Percentiles rank a stretch among this genome's conserved stretches.
phyloP scores from a whole-genome alignment of 2,113 vertebrate species.

The Galemys pyrenaicus region DNA sequence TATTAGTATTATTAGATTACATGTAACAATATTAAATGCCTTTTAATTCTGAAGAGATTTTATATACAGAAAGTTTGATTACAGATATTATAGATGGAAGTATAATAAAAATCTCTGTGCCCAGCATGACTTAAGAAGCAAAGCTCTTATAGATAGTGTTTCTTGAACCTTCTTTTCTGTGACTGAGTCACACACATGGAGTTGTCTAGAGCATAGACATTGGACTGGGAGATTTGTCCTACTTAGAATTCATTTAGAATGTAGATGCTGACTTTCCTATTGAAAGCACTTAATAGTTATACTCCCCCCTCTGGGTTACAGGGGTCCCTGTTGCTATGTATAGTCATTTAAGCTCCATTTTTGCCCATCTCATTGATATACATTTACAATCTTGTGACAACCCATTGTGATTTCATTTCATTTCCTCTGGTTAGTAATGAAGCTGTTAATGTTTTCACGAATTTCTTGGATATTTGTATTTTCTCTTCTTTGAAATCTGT shows the following conservation, averaged over 20 bases:
- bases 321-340: background rate
- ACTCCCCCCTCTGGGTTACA: background rate
- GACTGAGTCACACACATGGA: background rate
- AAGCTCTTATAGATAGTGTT: background rate
- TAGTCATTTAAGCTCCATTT: background rate
- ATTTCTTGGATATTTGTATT: background rate
- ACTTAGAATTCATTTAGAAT: too few relatives aligned
- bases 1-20: background rate
- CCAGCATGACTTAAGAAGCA: background rate
- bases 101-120: background rate
- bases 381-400: background rate
- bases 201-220: background rate
- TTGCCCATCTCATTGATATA: background rate
- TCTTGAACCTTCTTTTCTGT: background rate
- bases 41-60: background rate
- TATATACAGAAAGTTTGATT: background rate
- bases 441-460: background rate
- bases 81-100: background rate
- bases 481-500: background rate
- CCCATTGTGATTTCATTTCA: background rate
- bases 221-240: too few relatives aligned
- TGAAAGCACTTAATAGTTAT: background rate
- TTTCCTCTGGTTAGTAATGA: background rate
- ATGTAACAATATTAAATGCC: background rate
- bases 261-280: background rate